A percentile compares a stretch with the other conserved stretches of the same genome.
phyloP scores from a whole-genome alignment of 1,140 invertebrate genomes.

The Pygmarrhopalites habei region DNA sequence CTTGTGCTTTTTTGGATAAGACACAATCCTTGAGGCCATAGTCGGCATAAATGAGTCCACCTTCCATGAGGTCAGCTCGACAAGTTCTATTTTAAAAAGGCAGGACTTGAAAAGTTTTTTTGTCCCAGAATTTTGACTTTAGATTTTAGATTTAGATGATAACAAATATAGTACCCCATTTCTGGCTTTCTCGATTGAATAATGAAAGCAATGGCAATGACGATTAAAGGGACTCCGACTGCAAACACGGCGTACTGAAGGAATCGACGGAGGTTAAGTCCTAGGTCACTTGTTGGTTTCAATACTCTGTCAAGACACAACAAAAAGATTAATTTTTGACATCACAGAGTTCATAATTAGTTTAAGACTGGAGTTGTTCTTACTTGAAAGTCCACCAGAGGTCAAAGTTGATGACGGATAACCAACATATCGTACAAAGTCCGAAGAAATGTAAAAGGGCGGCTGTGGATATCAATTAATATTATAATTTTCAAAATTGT shows the following conservation, averaged over 20 bases:
- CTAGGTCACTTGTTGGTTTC: conserved; percentile 16
- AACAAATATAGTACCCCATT: no score
- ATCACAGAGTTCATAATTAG: neutral
- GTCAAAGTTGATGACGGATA: conserved; percentile 31
- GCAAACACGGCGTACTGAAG: conserved; percentile 10
- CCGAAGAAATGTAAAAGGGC: conserved; percentile 21
- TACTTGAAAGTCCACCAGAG: conserved; percentile 30
- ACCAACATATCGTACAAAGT: conserved; percentile 19
- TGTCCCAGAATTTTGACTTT: no score
- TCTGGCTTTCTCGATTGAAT: neutral
- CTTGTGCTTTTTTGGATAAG: neutral
- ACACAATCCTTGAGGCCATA: conserved; percentile 18
- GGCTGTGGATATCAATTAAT: conserved; percentile 13
- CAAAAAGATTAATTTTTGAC: no score
- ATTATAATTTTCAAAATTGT: neutral
- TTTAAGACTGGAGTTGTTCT: neutral
- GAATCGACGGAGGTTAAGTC: conserved; percentile 15
- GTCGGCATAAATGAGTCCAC: conserved; percentile 8
- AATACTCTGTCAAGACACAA: conserved; percentile 15
- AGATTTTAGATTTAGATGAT: no score
- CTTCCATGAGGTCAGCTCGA: neutral
- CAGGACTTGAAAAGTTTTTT: no score
- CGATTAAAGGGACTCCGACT: neutral
- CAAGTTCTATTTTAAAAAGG: no score
- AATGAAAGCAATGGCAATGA: neutral